Evolutionary conservation across 2,797 vertebrate genomes (phyloP), one percentile per base, ranked within the genome.

Genomic region (Euthynnus affinis): DNA sequence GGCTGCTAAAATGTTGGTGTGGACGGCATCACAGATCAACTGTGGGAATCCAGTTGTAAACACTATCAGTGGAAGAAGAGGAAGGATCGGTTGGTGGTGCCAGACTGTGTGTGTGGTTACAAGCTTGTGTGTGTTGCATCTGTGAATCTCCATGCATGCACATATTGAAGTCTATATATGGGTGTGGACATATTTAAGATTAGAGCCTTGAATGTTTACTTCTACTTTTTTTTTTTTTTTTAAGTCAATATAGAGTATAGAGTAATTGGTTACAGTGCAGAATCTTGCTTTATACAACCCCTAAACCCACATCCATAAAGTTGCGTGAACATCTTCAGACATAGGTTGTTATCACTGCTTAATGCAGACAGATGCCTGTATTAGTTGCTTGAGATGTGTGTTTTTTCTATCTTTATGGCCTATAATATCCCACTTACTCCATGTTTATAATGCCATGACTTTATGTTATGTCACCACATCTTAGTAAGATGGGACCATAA

Each of bases 401-500:
- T 51, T 65, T 71, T 59, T 63, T 62, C 53, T 46, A 20, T 84
- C 56, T 76, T 46, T 9, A 42, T 40, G 60, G 34, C 56, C 77
- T 69, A 23, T 72, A 75, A 87, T 62, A 44, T 75, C 42, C 82
- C 22, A 59, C 88, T 81, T 73, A 77, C 71, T 55, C 14, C 61
- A 59, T 76, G 65, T 89, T 88, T 83, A 84, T 17, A 40, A 22
- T 23, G 62, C n/a, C 55, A 69, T 67, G 53, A 80, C 83, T 80
- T 63, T 71, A 74, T 68, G 27, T 84, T 53, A 44, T 67, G 65
- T 81, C 72, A 71, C 90, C 87, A 93, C 88, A 93, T 91, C 90
- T 89, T 80, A 88, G 74, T 27, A 18, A 74, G 52, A 40, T 63
- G 61, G 32, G 48, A 46, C 77, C 63, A 58, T 88, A 77, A 91